These are phyloP conservation scores for Ceriagrion tenellum DNA, from an alignment of 2,888 invertebrate genomes.

Conservation along the genomic window DNA sequence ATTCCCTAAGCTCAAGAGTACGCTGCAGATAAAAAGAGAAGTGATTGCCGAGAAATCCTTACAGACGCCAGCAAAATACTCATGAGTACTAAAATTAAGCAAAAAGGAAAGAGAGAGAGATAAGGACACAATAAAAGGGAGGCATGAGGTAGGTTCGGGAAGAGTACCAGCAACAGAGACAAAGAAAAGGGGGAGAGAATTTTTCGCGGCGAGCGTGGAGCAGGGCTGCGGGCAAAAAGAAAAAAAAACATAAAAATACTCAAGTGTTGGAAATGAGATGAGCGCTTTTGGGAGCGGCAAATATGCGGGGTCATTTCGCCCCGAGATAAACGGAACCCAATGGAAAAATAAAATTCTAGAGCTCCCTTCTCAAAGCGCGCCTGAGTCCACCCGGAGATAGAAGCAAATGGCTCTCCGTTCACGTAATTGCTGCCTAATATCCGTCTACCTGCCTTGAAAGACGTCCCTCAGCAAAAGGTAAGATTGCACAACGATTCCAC, in stretches of 20 bases:
- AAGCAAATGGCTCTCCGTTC: background rate
- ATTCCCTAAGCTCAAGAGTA: background rate
- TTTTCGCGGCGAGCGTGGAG: background rate
- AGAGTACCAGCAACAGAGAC: background rate
- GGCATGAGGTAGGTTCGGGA: no score
- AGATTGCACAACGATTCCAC: no score
- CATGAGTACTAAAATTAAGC: background rate
- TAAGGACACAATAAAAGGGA: background rate
- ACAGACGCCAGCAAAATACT: background rate
- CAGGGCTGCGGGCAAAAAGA: no score
- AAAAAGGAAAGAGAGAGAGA: background rate
- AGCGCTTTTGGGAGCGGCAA: background rate
- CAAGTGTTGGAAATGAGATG: background rate
- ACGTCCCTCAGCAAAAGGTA: no score
- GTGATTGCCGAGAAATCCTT: background rate
- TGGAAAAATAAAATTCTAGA: background rate
- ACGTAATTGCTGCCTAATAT: background rate
- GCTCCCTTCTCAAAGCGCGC: background rate
- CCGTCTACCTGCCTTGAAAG: background rate
- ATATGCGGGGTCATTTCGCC: background rate
- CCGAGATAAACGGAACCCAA: background rate
- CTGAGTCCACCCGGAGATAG: background rate
- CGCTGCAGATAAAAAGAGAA: background rate
- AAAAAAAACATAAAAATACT: background rate
- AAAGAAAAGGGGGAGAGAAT: background rate